Evolutionary conservation across 2,797 vertebrate species (phyloP).

Genomic region (Intellagama lesueurii): DNA sequence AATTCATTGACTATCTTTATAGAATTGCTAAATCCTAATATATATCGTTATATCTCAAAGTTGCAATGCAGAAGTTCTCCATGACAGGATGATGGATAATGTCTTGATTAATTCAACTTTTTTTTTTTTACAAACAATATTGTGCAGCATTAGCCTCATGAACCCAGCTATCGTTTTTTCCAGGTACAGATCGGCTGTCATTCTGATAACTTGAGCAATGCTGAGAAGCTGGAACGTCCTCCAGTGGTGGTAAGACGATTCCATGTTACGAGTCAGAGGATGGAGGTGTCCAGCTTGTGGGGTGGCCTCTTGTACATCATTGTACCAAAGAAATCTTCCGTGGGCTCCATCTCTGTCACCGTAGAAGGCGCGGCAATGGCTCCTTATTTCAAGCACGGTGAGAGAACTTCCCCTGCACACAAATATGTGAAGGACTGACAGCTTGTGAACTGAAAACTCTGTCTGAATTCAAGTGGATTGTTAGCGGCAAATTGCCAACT

Average conservation of each 20-base stretch:
- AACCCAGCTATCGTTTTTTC: not conserved
- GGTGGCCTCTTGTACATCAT: conserved; percentile 82
- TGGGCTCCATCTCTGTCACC: conserved; percentile 56
- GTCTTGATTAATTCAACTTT: too few relatives aligned
- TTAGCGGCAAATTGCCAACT: not conserved
- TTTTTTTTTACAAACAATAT: too few relatives aligned
- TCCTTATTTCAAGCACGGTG: conserved; percentile 83
- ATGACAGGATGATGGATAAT: too few relatives aligned
- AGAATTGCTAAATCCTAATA: too few relatives aligned
- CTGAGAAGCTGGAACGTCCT: not conserved
- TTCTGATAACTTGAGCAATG: conserved; percentile 42
- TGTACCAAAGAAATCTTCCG: conserved; percentile 70
- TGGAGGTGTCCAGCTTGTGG: conserved; percentile 75
- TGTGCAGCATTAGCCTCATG: not conserved
- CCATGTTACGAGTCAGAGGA: not conserved
- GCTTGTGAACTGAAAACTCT: not conserved
- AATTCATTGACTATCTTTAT: too few relatives aligned
- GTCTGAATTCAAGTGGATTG: not conserved
- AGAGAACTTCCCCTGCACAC: conserved; percentile 32
- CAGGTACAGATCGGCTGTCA: conserved; percentile 65
- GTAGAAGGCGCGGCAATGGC: conserved; percentile 74
- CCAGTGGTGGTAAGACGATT: conserved; percentile 44
- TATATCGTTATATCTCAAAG: too few relatives aligned
- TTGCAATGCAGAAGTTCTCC: too few relatives aligned
- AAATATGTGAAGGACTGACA: not conserved